These are phyloP conservation scores for Cotesia vestalis DNA, from an alignment of 1,140 invertebrate genomes.

Conservation along the genomic window DNA sequence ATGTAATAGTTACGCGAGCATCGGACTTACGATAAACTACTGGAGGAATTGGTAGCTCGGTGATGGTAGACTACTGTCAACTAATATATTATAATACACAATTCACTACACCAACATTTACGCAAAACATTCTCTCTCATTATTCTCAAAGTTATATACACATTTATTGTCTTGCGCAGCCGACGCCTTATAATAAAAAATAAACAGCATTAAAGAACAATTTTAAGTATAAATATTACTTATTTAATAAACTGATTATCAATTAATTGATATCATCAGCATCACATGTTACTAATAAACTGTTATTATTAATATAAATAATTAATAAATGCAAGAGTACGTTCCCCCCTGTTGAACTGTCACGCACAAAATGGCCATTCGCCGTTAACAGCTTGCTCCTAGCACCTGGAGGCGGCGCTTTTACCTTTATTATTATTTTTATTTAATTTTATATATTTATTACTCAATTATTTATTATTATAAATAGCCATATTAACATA, in stretches of 20 bases:
- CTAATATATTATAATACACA: constrained; percentile 11
- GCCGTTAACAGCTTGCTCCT: constrained; percentile 62
- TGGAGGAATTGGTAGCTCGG: constrained; percentile 32
- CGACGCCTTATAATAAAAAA: constrained; percentile 14
- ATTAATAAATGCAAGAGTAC: constrained; percentile 33
- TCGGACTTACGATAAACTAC: constrained; percentile 37
- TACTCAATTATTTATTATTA: constrained; percentile 13
- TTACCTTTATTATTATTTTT: constrained; percentile 26
- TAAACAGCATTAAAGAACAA: no score
- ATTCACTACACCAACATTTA: constrained; percentile 40
- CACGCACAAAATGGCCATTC: constrained; percentile 67
- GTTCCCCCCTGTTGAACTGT: constrained; percentile 56
- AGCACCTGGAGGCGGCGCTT: constrained; percentile 55
- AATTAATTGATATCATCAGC: constrained; percentile 8
- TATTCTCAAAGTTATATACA: neutral
- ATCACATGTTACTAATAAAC: neutral
- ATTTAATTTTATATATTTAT: constrained; percentile 23
- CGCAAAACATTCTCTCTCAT: constrained; percentile 35
- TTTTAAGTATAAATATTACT: constrained; percentile 3
- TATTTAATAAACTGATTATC: neutral
- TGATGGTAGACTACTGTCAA: constrained; percentile 46
- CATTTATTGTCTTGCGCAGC: constrained; percentile 20
- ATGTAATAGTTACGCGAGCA: neutral
- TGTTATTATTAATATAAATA: constrained; percentile 18
- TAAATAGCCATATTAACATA: constrained; percentile 1